Evolutionary conservation across 2,113 vertebrate species (phyloP).

Genomic region (Amblyornis subalaris): DNA sequence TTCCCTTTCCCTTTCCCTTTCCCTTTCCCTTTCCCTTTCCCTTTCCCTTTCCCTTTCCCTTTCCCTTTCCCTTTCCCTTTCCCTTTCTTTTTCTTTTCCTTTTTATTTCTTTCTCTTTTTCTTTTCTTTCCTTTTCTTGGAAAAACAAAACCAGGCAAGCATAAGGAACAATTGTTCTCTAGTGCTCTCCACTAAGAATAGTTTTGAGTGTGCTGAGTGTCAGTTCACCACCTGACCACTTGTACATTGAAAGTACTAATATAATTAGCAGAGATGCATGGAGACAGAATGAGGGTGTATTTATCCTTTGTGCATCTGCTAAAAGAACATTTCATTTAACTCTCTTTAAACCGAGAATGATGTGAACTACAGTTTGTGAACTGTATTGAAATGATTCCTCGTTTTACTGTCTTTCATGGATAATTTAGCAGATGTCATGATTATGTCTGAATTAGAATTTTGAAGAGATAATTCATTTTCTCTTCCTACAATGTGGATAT

Average conservation of each 20-base stretch:
- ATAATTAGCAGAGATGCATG: neutral
- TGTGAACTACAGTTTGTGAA: neutral
- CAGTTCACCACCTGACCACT: neutral
- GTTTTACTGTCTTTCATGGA: neutral
- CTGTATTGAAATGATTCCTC: neutral
- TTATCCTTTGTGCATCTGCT: neutral
- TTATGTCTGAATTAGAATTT: neutral
- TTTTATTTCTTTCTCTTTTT: rapidly evolving
- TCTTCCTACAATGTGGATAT: neutral
- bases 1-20: rapidly evolving
- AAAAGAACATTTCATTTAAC: neutral
- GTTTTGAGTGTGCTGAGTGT: neutral
- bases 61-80: rapidly evolving
- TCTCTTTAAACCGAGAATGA: neutral
- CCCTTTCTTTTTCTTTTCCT: rapidly evolving
- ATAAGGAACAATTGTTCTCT: neutral
- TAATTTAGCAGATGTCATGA: neutral
- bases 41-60: rapidly evolving
- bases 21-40: rapidly evolving
- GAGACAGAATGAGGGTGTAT: neutral
- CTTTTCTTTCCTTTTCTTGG: neutral
- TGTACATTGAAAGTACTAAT: neutral
- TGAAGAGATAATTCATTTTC: neutral
- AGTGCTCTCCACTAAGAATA: neutral
- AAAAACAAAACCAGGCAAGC: neutral